phyloP scores from a whole-genome alignment of 2,797 vertebrate genomes.

The Taenioides sp. region DNA sequence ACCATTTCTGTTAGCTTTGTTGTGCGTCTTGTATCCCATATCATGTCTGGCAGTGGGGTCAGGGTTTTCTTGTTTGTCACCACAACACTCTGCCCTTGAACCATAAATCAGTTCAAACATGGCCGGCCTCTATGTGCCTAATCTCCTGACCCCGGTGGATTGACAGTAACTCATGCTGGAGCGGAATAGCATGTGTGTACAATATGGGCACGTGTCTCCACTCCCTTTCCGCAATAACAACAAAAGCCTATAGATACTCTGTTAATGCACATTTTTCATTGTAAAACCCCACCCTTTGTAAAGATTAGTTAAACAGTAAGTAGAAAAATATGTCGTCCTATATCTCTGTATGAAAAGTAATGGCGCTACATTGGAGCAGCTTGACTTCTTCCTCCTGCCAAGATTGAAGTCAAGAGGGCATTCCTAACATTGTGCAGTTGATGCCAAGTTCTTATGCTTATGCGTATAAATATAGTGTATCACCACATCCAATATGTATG shows the following conservation, averaged over 20 bases:
- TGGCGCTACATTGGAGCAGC: constrained; percentile 24
- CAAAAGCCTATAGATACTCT: constrained; percentile 12
- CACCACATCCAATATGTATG: constrained; percentile 4
- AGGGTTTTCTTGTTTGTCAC: constrained; percentile 46
- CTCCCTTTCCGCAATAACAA: constrained; percentile 42
- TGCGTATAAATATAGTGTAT: constrained; percentile 13
- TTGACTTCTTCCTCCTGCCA: constrained; percentile 27
- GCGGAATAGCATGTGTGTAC: constrained; percentile 11
- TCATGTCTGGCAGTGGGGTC: constrained; percentile 26
- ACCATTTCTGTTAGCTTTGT: not conserved
- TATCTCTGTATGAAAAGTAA: constrained; percentile 34
- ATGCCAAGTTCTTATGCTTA: constrained; percentile 8
- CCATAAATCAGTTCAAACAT: constrained; percentile 36
- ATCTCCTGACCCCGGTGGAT: constrained; percentile 36
- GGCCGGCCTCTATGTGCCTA: constrained; percentile 31
- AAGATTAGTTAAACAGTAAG: constrained; percentile 1
- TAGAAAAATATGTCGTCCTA: constrained; percentile 17
- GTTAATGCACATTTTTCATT: constrained; percentile 6
- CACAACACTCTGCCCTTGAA: constrained; percentile 28
- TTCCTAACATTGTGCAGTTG: constrained; percentile 33
- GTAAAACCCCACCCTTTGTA: not conserved
- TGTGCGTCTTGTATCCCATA: not conserved
- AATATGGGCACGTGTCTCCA: constrained; percentile 22
- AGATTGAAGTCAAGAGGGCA: constrained; percentile 29
- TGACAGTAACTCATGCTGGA: constrained; percentile 39